Evolutionary conservation across 2,113 vertebrate species (phyloP), one percentile per base, ranked within the genome.

Genomic region (Taxidea taxus): DNA sequence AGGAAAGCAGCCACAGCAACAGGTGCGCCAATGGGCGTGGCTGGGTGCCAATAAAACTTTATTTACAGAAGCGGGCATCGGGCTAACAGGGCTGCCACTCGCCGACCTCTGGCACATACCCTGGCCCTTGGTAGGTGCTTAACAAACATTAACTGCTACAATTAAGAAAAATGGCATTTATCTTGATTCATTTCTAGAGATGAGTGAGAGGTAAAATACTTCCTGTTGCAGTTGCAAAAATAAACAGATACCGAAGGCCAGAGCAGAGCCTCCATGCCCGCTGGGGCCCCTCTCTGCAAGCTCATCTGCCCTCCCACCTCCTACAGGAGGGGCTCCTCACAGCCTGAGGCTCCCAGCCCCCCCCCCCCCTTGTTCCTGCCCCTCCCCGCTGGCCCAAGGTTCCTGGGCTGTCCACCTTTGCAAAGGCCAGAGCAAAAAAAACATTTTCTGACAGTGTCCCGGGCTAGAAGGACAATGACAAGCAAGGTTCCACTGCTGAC

Each of bases 21-120:
- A 70, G 21, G n/a, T 23, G 12, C 27, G 60, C 18, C 37, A 34
- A 64, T 2, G 9, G 31, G 14, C 0, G 0, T 47, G 39, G 74
- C 91, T 44, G 21, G 6, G 62, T 81, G 64, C 75, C 88, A 81
- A 15, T 64, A 87, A 95, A 85, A 80, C 93, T 92, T 95, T 87
- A 94, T 85, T 92, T 62, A 92, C 37, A 82, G 85, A 89, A 56
- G 1, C 86, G n/a, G 39, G 18, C 3, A 0, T 42, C 0, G 0
- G n/a, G 86, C 44, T 0, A 15, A 74, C 3, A 68, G 27, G 25
- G 58, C 14, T 1, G 0, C 4, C 27, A 54, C 90, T 34, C 66
- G 44, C 74, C 42, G 29, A 4, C 10, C 12, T 37, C 72, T 42
- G 37, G 60, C 29, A 10, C 2, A n/a, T 34, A 37, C 47, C 47